Evolutionary conservation across 2,888 invertebrate species (phyloP).

Genomic region (Sarcophaga subvicina): DNA sequence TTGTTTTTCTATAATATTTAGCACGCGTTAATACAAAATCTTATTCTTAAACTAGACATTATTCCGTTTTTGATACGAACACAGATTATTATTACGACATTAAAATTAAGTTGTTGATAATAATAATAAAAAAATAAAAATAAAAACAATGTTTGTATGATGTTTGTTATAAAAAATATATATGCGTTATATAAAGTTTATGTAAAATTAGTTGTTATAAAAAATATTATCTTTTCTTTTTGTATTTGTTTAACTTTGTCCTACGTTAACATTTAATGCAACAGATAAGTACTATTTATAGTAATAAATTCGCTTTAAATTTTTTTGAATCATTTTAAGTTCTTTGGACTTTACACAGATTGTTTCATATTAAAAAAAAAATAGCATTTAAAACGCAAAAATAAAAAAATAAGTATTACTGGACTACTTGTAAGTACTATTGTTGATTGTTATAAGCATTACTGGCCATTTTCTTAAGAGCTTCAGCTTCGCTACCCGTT

Average conservation of each 20-base stretch:
- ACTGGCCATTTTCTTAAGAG: conserved; percentile 82
- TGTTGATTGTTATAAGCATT: conserved; percentile 76
- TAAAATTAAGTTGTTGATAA: conserved; percentile 41
- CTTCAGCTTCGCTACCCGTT: conserved; percentile 83
- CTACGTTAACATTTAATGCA: conserved; percentile 8
- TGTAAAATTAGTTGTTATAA: not conserved
- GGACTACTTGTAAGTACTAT: conserved; percentile 28
- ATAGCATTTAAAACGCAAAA: not conserved
- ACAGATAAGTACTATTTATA: conserved; percentile 45
- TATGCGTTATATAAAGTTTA: not conserved
- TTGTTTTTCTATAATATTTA: conserved; percentile 16
- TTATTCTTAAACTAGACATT: conserved; percentile 40
- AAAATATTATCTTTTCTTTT: not conserved
- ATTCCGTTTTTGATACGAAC: conserved; percentile 16
- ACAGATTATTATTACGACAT: not conserved
- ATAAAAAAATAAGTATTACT: conserved; percentile 39
- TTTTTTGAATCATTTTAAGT: conserved; percentile 29
- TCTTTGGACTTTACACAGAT: conserved; percentile 34
- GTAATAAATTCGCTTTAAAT: conserved; percentile 44
- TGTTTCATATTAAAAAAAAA: not conserved
- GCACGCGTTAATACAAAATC: conserved; percentile 32
- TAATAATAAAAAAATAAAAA: conserved; percentile 31
- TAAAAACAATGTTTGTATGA: conserved; percentile 36
- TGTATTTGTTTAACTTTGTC: conserved; percentile 9
- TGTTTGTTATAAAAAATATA: conserved; percentile 23